Evolutionary conservation across 1,140 invertebrate genomes (phyloP), one percentile per base, ranked within the genome.

Genomic region (Solen grandis): DNA sequence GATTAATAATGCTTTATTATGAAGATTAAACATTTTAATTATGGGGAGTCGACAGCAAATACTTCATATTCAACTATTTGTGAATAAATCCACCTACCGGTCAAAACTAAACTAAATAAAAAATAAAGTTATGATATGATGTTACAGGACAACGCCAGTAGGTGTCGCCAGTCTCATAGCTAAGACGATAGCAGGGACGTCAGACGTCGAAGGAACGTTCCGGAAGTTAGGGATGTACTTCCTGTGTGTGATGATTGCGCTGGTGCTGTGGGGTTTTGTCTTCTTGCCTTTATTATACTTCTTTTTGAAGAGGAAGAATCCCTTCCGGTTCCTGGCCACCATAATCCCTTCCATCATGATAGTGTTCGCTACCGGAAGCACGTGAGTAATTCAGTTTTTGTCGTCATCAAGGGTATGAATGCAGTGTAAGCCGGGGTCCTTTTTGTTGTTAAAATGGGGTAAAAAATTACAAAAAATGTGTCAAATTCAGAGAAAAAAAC

Each of bases 101-200:
- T n/a, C n/a, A n/a, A n/a, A n/a, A n/a, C n/a, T n/a, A n/a, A n/a
- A n/a, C n/a, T n/a, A n/a, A n/a, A n/a, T n/a, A n/a, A n/a, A n/a
- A n/a, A n/a, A n/a, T n/a, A n/a, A n/a, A n/a, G n/a, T n/a, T n/a
- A n/a, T n/a, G n/a, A n/a, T n/a, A n/a, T n/a, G n/a, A n/a, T n/a
- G n/a, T 68, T 86, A n/a, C 87, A 95, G 95, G 94, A 94, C 97
- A 76, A 97, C 97, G 0, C 97, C 97, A 1, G 87, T 99, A 22
- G 97, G 97, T 38, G 96, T 99, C 73, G 95, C 96, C 80, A 98
- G 96, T 72, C 95, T 99, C 22, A 98, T 99, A 83, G 96, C 96
- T 65, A 96, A 96, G 22, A 98, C 98, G 92, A 96, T 99, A 81
- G 94, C 98, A 0, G 95, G 95, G 46, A 95, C 99, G 16, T 93